Percentiles rank a stretch among this genome's conserved stretches.
Evolutionary conservation across 2,797 vertebrate genomes (phyloP).

Genomic region (Gobionotothen gibberifrons): DNA sequence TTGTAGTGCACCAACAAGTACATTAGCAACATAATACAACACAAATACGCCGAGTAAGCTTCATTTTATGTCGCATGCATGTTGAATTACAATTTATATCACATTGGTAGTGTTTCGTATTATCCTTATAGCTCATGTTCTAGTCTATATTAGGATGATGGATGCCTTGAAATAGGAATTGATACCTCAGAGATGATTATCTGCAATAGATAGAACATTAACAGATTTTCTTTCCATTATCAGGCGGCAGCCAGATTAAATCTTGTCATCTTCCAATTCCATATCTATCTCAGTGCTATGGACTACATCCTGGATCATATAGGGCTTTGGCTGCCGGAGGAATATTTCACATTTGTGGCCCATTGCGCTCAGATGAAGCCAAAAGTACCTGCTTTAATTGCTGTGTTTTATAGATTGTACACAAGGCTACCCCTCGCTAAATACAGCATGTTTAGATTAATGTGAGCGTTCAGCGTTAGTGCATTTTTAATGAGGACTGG

Average conservation of each 20-base stretch:
- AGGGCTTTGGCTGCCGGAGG: slow-evolving; percentile 53
- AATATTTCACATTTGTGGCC: slow-evolving; percentile 71
- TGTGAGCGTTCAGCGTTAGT: slow-evolving; percentile 78
- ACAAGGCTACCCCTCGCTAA: slow-evolving; percentile 80
- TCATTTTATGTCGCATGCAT: neutral
- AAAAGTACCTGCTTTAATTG: slow-evolving; percentile 83
- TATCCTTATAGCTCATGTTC: slow-evolving; percentile 42
- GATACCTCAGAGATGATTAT: slow-evolving; percentile 69
- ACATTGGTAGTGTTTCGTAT: slow-evolving; percentile 2
- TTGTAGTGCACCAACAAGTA: slow-evolving; percentile 17
- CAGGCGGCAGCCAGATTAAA: slow-evolving; percentile 63
- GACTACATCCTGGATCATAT: slow-evolving; percentile 45
- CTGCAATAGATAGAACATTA: slow-evolving; percentile 64
- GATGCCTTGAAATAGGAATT: slow-evolving; percentile 61
- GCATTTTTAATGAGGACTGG: slow-evolving; percentile 84
- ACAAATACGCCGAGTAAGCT: slow-evolving; percentile 7
- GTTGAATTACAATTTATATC: neutral
- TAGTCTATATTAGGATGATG: slow-evolving; percentile 52
- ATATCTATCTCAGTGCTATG: slow-evolving; percentile 52
- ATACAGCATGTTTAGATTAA: slow-evolving; percentile 80
- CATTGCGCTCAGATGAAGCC: slow-evolving; percentile 71
- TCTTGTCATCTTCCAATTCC: slow-evolving; percentile 62
- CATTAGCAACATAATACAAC: slow-evolving; percentile 8
- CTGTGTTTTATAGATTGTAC: slow-evolving; percentile 83
- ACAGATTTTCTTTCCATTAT: slow-evolving; percentile 70